Percentiles rank a stretch among this genome's conserved stretches.
Conservation (phyloP, 92 coral and sea anemone species). For the Porites divaricata region DNA sequence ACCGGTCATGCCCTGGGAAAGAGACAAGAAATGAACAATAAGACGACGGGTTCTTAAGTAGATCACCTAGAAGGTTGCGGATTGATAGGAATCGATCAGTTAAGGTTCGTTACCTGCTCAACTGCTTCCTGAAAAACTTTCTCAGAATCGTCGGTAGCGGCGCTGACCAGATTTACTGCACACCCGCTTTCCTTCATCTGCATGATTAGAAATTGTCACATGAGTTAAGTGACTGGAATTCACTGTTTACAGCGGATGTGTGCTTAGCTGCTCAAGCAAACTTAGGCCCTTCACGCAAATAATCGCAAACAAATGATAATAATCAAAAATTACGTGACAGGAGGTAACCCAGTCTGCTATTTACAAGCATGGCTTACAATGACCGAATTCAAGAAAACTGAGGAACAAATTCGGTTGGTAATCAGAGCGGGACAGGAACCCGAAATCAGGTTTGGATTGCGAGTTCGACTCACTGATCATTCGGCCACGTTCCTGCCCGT, state of each 20-base stretch:
- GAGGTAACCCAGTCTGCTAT: neutral
- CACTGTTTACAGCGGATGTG: no score
- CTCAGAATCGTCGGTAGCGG: conserved; percentile 95
- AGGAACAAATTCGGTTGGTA: no score
- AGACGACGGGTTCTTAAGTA: neutral
- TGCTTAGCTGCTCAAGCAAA: no score
- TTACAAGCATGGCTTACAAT: no score
- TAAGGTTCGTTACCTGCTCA: conserved; percentile 75
- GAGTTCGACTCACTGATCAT: no score
- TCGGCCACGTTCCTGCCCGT: no score
- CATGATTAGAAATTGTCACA: neutral
- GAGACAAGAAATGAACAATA: neutral
- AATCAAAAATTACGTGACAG: neutral
- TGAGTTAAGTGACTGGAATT: no score
- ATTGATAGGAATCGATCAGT: neutral
- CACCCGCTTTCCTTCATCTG: conserved; percentile 83
- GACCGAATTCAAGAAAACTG: no score
- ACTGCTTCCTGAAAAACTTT: conserved; percentile 97
- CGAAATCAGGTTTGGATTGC: no score
- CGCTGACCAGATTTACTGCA: conserved; percentile 88
- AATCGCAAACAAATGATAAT: neutral
- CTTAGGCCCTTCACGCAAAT: no score
- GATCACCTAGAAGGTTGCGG: neutral
- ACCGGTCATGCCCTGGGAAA: conserved; percentile 93
- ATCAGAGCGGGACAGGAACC: no score